phyloP scores from a whole-genome alignment of 1,140 invertebrate genomes.

The Hylyphantes graminicola region DNA sequence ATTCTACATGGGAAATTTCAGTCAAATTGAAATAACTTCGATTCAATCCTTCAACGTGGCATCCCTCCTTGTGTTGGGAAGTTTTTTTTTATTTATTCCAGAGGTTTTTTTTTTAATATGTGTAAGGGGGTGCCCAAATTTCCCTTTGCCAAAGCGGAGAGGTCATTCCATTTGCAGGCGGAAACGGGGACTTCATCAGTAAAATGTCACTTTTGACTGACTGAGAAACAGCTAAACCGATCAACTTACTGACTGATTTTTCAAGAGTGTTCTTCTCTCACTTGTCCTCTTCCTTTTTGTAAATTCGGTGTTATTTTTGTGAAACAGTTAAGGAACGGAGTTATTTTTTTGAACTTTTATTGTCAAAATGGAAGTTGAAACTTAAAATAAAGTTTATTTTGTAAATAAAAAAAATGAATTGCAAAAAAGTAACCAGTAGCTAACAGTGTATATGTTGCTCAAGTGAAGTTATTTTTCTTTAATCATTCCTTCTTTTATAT shows the following conservation, averaged over 20 bases:
- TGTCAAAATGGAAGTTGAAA: too few relatives aligned
- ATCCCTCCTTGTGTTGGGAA: neutral
- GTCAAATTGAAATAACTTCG: constrained; percentile 60
- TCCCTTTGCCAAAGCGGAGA: constrained; percentile 9
- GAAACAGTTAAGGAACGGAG: too few relatives aligned
- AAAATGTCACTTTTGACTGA: constrained; percentile 56
- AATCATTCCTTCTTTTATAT: too few relatives aligned
- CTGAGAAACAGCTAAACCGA: constrained; percentile 58
- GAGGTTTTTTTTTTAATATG: constrained; percentile 51
- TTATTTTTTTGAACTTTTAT: too few relatives aligned
- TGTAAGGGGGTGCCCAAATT: constrained; percentile 38
- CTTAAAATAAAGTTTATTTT: too few relatives aligned
- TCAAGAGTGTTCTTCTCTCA: constrained; percentile 34
- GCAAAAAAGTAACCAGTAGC: too few relatives aligned
- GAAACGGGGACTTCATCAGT: constrained; percentile 52
- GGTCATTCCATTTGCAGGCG: constrained; percentile 57
- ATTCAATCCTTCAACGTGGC: constrained; percentile 53
- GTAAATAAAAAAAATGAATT: too few relatives aligned
- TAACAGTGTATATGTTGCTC: too few relatives aligned
- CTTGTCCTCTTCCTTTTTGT: neutral
- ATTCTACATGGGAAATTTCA: constrained; percentile 36
- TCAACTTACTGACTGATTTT: constrained; percentile 55
- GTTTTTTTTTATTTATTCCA: neutral
- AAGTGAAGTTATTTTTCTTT: too few relatives aligned
- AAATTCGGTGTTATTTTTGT: neutral